Evolutionary conservation across 2,797 vertebrate genomes (phyloP).

Genomic region (Adelosebastes latens): DNA sequence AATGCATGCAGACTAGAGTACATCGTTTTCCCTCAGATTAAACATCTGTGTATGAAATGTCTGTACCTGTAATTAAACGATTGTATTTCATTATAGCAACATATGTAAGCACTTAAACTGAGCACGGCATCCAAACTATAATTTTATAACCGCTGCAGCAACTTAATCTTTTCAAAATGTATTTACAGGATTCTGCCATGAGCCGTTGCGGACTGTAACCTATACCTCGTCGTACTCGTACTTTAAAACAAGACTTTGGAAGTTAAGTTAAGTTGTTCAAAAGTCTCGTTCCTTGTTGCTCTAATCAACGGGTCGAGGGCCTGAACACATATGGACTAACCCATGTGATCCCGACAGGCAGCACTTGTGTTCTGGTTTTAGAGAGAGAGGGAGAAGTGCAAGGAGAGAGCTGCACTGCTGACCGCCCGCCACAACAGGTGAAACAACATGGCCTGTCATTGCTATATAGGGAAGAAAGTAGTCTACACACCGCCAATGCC

Average conservation of each 20-base stretch:
- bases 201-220: background rate
- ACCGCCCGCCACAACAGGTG: slow-evolving; percentile 81
- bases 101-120: slow-evolving; percentile 19
- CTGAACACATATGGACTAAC: slow-evolving; percentile 75
- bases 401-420: slow-evolving; percentile 65
- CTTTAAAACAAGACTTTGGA: slow-evolving; percentile 34
- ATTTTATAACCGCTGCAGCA: slow-evolving; percentile 4
- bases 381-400: slow-evolving; percentile 43
- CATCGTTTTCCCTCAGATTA: background rate
- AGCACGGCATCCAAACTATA: slow-evolving; percentile 5
- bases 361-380: slow-evolving; percentile 84
- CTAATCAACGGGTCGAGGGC: slow-evolving; percentile 66
- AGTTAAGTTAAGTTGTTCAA: slow-evolving; percentile 32
- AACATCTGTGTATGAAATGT: slow-evolving; percentile 9
- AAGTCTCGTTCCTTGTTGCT: slow-evolving; percentile 45
- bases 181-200: background rate
- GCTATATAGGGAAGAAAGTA: slow-evolving; percentile 88
- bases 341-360: slow-evolving; percentile 76
- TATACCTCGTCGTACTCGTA: background rate
- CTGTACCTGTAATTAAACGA: background rate
- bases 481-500: slow-evolving; percentile 59
- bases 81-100: background rate
- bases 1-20: background rate
- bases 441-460: slow-evolving; percentile 84
- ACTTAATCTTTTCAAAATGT: slow-evolving; percentile 17